phyloP scores from a whole-genome alignment of 2,888 invertebrate species.

The Polydesmus complanatus region DNA sequence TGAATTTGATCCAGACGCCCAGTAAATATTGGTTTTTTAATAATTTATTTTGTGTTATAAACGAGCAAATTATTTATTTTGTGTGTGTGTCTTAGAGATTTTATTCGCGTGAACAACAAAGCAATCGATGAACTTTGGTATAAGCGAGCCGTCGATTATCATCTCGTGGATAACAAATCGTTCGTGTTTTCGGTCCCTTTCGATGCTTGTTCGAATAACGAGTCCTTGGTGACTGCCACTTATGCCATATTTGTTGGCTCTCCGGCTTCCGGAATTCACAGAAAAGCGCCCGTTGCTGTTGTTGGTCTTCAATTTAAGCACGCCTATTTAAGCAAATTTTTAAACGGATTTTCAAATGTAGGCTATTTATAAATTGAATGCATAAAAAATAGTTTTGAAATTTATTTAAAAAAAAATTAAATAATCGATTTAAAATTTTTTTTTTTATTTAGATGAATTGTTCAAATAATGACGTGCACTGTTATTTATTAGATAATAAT shows the following conservation, averaged over 20 bases:
- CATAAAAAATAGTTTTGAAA: background rate
- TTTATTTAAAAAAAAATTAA: no score
- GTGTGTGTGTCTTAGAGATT: conserved; percentile 31
- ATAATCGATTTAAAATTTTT: no score
- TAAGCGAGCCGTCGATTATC: conserved; percentile 77
- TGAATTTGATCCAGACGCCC: conserved; percentile 39
- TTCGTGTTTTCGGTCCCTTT: conserved; percentile 58
- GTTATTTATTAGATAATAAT: conserved; percentile 86
- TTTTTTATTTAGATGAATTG: background rate
- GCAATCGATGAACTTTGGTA: conserved; percentile 85
- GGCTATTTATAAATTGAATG: no score
- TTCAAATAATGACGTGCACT: conserved; percentile 45
- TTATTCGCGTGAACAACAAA: conserved; percentile 56
- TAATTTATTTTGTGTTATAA: background rate
- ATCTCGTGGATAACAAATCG: conserved; percentile 69
- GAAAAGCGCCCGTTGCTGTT: conserved; percentile 69
- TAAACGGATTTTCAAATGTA: conserved; percentile 60
- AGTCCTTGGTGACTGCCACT: conserved; percentile 70
- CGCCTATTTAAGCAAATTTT: conserved; percentile 64
- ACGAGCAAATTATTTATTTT: background rate
- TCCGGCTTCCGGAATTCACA: conserved; percentile 49
- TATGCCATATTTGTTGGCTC: conserved; percentile 63
- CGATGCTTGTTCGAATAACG: conserved; percentile 29
- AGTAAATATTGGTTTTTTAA: conserved; percentile 8
- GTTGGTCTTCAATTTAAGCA: conserved; percentile 82